Conservation (phyloP, 1,140 invertebrate genomes). For the Hypsibius dujardini region DNA sequence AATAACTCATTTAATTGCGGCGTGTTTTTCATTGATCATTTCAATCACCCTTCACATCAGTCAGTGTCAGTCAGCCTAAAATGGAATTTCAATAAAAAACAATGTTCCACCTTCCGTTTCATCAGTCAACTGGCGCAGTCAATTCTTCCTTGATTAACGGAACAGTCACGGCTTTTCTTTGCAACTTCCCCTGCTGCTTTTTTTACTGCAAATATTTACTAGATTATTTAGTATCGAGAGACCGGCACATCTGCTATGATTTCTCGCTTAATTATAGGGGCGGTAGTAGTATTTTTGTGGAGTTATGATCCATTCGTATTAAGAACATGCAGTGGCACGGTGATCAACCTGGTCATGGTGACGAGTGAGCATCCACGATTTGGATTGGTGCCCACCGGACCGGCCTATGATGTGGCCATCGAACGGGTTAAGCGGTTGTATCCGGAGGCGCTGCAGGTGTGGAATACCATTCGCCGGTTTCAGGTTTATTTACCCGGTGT, state of each 20-base stretch:
- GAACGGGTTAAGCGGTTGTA: background rate
- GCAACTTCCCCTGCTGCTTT: too few relatives aligned
- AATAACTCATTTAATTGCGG: too few relatives aligned
- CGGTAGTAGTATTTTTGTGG: background rate
- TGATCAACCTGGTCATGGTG: background rate
- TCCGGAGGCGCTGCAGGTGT: background rate
- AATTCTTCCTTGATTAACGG: too few relatives aligned
- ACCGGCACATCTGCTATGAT: background rate
- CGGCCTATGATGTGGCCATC: constrained; percentile 8
- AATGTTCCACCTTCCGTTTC: too few relatives aligned
- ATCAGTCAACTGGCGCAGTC: too few relatives aligned
- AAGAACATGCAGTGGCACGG: background rate
- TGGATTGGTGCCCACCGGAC: background rate
- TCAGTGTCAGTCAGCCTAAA: too few relatives aligned
- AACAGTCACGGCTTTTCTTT: too few relatives aligned
- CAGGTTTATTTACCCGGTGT: background rate
- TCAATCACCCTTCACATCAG: too few relatives aligned
- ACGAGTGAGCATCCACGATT: background rate
- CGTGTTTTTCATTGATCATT: too few relatives aligned
- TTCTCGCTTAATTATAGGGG: background rate
- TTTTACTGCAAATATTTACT: too few relatives aligned
- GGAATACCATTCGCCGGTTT: background rate
- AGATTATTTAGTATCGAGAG: background rate
- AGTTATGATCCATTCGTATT: background rate
- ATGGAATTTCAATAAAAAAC: too few relatives aligned